Evolutionary conservation across 1,140 invertebrate species (phyloP), one percentile per base, ranked within the genome.

Genomic region (Bombus picipes): DNA sequence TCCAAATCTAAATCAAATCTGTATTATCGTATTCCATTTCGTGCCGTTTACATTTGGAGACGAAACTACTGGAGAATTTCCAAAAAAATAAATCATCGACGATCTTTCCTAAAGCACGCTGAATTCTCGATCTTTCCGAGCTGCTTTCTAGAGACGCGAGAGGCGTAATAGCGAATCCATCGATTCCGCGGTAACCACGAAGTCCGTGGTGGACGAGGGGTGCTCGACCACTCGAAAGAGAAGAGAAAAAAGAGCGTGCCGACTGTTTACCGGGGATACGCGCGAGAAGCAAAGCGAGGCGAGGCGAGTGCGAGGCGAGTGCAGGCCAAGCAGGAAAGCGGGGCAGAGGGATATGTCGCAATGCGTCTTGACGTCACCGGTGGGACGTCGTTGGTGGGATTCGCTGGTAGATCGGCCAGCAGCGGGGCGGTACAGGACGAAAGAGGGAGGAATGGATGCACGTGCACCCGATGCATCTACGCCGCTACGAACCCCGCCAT

Each of bases 341-440:
- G 91, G 88, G 91, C 90, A 93, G 81, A 88, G 86, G 91, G 91
- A 91, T 92, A 93, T 94, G 94, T 94, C 94, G 94, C 94, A 94
- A 94, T 94, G 94, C 94, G 94, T 94, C 94, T 94, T 94, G 93
- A 94, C 94, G 94, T 94, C 94, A 94, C 90, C 65, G 71, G 83
- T 59, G 76, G 91, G 88, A 92, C 92, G 90, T 87, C 84, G 91
- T 90, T 92, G 92, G 92, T 92, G 92, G 93, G 92, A 93, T 91
- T 86, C 81, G 72, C 47, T 79, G 90, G 88, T 75, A 81, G 83
- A 90, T 81, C 53, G 85, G 74, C 39, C 47, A 65, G 81, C 72
- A 65, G 34, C 79, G 86, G 81, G 87, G 78, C 41, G 79, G 82
- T 62, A 68, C 71, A 83, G 78, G 86, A 78, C 74, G 82, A 72